Evolutionary conservation across 2,797 vertebrate species (phyloP), one percentile per base, ranked within the genome.

Genomic region (Lepus oiostolus): DNA sequence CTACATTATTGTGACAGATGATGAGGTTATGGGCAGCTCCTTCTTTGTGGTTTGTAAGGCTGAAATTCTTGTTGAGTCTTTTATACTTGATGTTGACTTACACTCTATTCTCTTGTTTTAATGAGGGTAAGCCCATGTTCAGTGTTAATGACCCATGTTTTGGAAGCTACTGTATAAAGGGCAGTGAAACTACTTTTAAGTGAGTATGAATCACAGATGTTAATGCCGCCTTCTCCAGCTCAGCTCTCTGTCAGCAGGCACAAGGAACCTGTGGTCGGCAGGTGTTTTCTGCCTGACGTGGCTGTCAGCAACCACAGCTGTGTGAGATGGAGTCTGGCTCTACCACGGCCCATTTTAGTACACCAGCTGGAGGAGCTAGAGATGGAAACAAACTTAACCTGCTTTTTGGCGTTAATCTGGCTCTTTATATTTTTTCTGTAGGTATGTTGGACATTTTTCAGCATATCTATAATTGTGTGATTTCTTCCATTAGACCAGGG

Each of bases 161-260:
- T 67, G 5, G 58, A 86, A 84, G 21, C 74, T 80, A 71, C 26
- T 52, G 4, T 71, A 26, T 75, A 67, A 77, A 9, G 17, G 68
- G 2, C 21, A 24, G 21, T 77, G 30, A 88, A 93, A 19, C 28
- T 62, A 24, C 88, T 79, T 82, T 85, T 92, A 77, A 93, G 74
- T 77, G 21, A 77, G 70, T 42, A 32, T 4, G 82, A 81, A 68
- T 54, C 47, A 2, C 19, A 47, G 32, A n/a, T 35, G 11, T 38
- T 70, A 16, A 85, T 72, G 62, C 62, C 2, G 67, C 63, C 21
- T 77, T 16, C 74, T 50, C 58, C 28, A 52, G 13, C 19, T 62
- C 28, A 52, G 13, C 19, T 62, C 47, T 63, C 24, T 16, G 4
- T 38, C 24, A 50, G 52, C 14, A 24, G 74, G n/a, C 1, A 4